Evolutionary conservation across 2,113 vertebrate genomes (phyloP), one percentile per base, ranked within the genome.

Genomic region (Ellobius talpinus): DNA sequence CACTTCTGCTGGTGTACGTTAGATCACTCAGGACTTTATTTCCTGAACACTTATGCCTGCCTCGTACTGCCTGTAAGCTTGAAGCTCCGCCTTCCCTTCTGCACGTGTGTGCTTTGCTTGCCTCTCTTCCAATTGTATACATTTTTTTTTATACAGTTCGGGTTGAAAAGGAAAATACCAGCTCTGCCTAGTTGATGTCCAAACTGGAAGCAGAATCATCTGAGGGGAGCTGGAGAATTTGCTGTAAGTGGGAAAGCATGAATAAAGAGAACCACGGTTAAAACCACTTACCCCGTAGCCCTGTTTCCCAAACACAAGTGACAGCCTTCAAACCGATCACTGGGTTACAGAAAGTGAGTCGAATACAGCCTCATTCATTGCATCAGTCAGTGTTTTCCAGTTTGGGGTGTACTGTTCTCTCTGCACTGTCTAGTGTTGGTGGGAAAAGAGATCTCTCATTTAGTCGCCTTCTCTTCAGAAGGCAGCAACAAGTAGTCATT

Each of bases 401-500:
- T 72, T 86, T 97, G 23, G 42, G 76, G 66, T 33, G 9, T 55
- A 76, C 70, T 5, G 45, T 76, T 96, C 65, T 79, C 74, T 55
- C 89, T 16, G 0, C 77, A 81, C 96, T 73, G 26, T 90, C 91
- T 96, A 82, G 85, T 97, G 65, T 94, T 95, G 88, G 66, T 96
- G 95, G 97, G 76, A 94, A 97, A 94, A 95, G 90, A 96, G 52
- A 94, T 45, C 61, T 39, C 58, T 14, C 52, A 93, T 77, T 63
- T 74, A 95, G 82, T 93, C 77, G 73, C 73, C 12, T 95, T 88
- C 92, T 97, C 95, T 98, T 95, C 96, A 81, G 74, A 76, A 87
- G 81, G 95, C 93, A 84, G 93, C 94, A 97, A 96, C 94, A 97
- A 97, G 87, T 82, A 93, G 33, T 97, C 78, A 9, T 97, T 96